Conservation (phyloP, 2,888 invertebrate genomes). For the Protula sp. region DNA sequence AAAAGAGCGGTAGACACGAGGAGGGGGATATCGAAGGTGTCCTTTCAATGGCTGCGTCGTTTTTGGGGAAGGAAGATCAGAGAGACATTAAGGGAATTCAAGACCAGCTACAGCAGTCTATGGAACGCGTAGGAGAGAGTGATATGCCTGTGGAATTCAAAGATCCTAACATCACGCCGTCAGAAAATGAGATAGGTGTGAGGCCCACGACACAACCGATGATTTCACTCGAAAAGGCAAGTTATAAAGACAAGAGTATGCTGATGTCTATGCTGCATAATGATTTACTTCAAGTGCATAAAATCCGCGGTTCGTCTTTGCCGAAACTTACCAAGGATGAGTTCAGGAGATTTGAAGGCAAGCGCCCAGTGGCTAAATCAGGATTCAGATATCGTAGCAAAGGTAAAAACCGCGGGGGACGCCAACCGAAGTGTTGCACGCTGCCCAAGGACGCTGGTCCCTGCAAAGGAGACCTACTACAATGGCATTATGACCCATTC, state of each 20-base stretch:
- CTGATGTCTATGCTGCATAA: neutral
- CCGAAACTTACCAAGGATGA: neutral
- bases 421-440: neutral
- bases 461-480: neutral
- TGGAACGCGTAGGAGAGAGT: neutral
- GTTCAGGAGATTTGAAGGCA: neutral
- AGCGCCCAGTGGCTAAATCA: neutral
- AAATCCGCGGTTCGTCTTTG: neutral
- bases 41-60: neutral
- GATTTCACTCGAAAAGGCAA: neutral
- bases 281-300: neutral
- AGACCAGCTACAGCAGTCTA: neutral
- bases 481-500: constrained; percentile 1
- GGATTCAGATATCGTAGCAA: neutral
- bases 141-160: neutral
- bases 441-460: neutral
- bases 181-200: too few relatives aligned
- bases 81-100: neutral
- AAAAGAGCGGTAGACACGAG: neutral
- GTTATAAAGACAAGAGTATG: neutral
- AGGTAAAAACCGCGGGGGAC: neutral
- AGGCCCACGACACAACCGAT: neutral
- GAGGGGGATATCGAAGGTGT: neutral
- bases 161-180: neutral
- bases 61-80: neutral